Base-by-base conservation (phyloP, 2,797 vertebrate genomes). In the Pangasius larnaudii region DNA sequence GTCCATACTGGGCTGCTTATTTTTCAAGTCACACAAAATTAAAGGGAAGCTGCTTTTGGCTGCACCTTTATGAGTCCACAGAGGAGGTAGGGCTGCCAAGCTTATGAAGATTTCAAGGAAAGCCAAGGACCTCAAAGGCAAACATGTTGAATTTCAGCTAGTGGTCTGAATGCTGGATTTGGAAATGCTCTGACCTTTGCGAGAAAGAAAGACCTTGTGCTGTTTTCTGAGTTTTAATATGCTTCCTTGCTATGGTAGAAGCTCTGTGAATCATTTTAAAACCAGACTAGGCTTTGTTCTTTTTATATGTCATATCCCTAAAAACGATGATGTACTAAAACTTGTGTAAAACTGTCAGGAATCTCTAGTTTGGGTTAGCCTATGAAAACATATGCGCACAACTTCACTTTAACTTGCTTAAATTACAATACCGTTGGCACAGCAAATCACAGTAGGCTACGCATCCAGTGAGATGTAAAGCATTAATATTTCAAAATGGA, bases 161-260 rank as follows among this genome's bases (percentile, higher is more conserved):
- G 30, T 7, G 33, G 78, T 39, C 46, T 75, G 69, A 83, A 85
- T 63, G 53, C 59, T 56, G 71, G 46, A 59, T 49, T 87, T 74
- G 75, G 85, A 88, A 74, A 86, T 84, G 18, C 30, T 75, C 82
- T 90, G 65, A 88, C 88, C 85, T 84, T 81, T 88, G 71, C 79
- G 75, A 77, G 72, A 84, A 88, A 88, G 65, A 51, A 84, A 56
- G 46, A 85, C 72, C 65, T 77, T 30, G n/a, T 49, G 46, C 53
- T 3, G 72, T 79, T 69, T 33, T 36, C 74, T 81, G 72, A 69
- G 63, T 84, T 69, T 53, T 36, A 69, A 39, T 71, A 56, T 51
- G 8, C 42, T 6, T n/a, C 39, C 39, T 5, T 83, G 27, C 16
- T 30, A 65, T 11, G 14, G 59, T 18, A 7, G 0, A 1, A 65